These are phyloP conservation scores for Sycobia sp. DNA, from an alignment of 1,140 invertebrate genomes.

Conservation along the genomic window DNA sequence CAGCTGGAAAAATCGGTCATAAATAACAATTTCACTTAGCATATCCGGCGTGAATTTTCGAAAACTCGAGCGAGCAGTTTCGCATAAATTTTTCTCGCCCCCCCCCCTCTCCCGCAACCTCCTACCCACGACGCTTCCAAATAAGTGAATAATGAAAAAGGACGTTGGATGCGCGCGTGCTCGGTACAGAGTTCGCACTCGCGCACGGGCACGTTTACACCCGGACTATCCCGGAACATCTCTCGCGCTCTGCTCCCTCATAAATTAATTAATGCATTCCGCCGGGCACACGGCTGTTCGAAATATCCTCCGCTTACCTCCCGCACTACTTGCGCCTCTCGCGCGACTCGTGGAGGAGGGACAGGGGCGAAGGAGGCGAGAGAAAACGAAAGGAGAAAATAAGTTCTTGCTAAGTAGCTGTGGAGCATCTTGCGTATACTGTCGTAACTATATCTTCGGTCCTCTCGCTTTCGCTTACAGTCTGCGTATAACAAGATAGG, in stretches of 20 bases:
- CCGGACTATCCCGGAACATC: too few relatives aligned
- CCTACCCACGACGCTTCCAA: not conserved
- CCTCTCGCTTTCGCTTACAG: too few relatives aligned
- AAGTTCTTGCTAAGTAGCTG: slow-evolving; percentile 1
- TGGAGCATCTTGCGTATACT: not conserved
- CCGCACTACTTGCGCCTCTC: too few relatives aligned
- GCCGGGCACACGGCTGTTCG: too few relatives aligned
- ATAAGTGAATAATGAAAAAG: slow-evolving; percentile 22
- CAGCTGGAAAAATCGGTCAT: not conserved
- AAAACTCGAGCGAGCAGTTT: not conserved
- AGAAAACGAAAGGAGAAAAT: not conserved
- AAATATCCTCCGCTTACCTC: too few relatives aligned
- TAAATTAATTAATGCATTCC: too few relatives aligned
- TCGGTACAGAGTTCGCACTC: too few relatives aligned
- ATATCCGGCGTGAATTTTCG: not conserved
- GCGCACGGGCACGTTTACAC: too few relatives aligned
- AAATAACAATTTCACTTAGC: slow-evolving; percentile 1
- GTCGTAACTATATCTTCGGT: too few relatives aligned
- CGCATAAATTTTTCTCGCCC: not conserved
- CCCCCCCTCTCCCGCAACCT: not conserved
- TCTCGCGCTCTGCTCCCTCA: too few relatives aligned
- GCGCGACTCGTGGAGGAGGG: too few relatives aligned
- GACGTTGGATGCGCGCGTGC: not conserved
- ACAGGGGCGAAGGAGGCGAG: not conserved
- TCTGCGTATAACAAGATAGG: too few relatives aligned